Conservation (phyloP, 1,140 invertebrate genomes). For the Lanistes nyassanus region DNA sequence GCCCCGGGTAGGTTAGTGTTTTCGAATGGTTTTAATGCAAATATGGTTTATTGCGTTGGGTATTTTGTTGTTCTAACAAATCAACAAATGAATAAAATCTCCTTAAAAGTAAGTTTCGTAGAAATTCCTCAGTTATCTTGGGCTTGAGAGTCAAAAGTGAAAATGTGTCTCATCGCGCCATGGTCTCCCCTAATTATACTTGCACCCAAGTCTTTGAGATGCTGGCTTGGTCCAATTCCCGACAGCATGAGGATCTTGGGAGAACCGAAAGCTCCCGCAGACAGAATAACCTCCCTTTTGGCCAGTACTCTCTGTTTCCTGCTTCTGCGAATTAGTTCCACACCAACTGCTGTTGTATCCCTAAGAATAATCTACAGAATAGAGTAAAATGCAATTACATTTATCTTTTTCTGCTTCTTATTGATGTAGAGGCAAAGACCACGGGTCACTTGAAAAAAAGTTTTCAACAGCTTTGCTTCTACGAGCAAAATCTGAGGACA, state of each 20-base stretch:
- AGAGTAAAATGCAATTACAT: neutral
- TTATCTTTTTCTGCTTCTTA: neutral
- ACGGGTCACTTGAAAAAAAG: neutral
- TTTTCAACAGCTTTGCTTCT: slow-evolving; percentile 5
- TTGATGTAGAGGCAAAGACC: neutral
- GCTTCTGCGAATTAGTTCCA: neutral
- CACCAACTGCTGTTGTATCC: neutral
- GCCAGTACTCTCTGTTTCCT: neutral
- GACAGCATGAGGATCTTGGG: slow-evolving; percentile 64
- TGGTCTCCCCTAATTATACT: neutral
- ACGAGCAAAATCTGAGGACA: neutral
- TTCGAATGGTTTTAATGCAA: no score
- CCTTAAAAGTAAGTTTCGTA: no score
- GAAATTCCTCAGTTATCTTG: no score
- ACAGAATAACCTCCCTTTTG: slow-evolving; percentile 69
- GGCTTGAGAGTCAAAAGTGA: no score
- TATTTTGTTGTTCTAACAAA: no score
- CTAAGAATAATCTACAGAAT: neutral
- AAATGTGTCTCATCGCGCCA: no score
- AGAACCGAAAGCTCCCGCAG: slow-evolving; percentile 84
- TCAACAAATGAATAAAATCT: neutral
- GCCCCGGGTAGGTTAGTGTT: no score
- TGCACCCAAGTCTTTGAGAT: neutral
- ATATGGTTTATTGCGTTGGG: no score
- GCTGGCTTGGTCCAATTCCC: slow-evolving; percentile 4